Evolutionary conservation across 2,113 vertebrate genomes (phyloP).

Genomic region (Apteryx owenii): DNA sequence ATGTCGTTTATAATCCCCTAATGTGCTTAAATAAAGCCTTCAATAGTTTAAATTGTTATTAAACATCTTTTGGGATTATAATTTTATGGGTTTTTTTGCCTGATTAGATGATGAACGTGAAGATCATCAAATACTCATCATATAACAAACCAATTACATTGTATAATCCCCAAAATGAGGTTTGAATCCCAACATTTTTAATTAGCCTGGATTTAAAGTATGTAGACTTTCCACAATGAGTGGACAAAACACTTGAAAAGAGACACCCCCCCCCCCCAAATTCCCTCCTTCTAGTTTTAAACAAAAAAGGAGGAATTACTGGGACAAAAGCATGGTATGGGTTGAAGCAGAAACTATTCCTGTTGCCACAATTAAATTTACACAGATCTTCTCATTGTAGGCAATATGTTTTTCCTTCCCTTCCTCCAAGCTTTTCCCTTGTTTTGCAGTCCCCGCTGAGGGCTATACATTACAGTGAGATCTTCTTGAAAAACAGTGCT

Average conservation of each 20-base stretch:
- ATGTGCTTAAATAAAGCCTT: slow-evolving; percentile 72
- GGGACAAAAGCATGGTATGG: not conserved
- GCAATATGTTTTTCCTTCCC: not conserved
- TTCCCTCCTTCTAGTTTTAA: not conserved
- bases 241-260: not conserved
- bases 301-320: not conserved
- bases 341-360: not conserved
- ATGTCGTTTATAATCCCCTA: slow-evolving; percentile 63
- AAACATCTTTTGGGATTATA: slow-evolving; percentile 68
- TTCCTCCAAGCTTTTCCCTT: not conserved
- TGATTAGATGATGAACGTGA: slow-evolving; percentile 60
- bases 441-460: not conserved
- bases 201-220: slow-evolving; percentile 40
- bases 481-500: not conserved
- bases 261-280: not conserved
- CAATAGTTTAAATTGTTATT: slow-evolving; percentile 65
- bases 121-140: slow-evolving; percentile 74
- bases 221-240: not conserved
- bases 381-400: not conserved
- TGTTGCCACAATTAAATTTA: slow-evolving; percentile 2
- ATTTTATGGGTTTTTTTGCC: slow-evolving; percentile 59
- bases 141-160: slow-evolving; percentile 65
- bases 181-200: slow-evolving; percentile 45
- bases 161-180: slow-evolving; percentile 66
- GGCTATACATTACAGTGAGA: not conserved